Evolutionary conservation across 2,888 invertebrate species (phyloP).

Genomic region (Thereva unica): DNA sequence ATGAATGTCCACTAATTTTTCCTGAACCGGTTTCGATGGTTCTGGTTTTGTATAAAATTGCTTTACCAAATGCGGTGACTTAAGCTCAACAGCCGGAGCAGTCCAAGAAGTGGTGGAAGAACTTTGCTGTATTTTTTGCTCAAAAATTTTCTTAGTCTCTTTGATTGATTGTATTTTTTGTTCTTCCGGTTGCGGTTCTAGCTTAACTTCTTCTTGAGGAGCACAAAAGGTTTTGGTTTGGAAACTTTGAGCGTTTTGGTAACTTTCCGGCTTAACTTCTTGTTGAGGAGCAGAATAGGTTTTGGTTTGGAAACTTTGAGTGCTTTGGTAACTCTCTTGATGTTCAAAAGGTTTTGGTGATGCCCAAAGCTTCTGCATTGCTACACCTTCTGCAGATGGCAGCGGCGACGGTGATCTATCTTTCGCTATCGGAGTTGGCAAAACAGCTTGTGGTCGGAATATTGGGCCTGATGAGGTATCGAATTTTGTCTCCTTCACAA

Average conservation of each 20-base stretch:
- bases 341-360: slow-evolving; percentile 50
- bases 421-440: slow-evolving; percentile 51
- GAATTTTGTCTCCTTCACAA: slow-evolving; percentile 51
- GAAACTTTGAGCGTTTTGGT: slow-evolving; percentile 44
- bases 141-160: slow-evolving; percentile 50
- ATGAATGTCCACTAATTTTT: slow-evolving; percentile 60
- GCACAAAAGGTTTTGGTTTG: slow-evolving; percentile 42
- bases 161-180: slow-evolving; percentile 47
- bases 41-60: slow-evolving; percentile 51
- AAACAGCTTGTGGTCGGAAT: slow-evolving; percentile 54
- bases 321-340: slow-evolving; percentile 45
- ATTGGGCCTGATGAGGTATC: slow-evolving; percentile 52
- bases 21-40: slow-evolving; percentile 52
- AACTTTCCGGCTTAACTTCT: slow-evolving; percentile 43
- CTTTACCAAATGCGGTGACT: slow-evolving; percentile 61
- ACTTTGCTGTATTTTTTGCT: slow-evolving; percentile 46
- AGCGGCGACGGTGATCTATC: slow-evolving; percentile 60
- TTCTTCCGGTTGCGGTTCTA: slow-evolving; percentile 45
- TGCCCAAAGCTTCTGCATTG: slow-evolving; percentile 73
- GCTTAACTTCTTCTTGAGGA: slow-evolving; percentile 36
- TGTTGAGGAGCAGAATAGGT: slow-evolving; percentile 37
- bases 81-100: slow-evolving; percentile 54
- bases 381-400: slow-evolving; percentile 67
- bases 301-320: slow-evolving; percentile 42
- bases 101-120: slow-evolving; percentile 44